Evolutionary conservation across 2,113 vertebrate genomes (phyloP).

Genomic region (Caracal caracal): DNA sequence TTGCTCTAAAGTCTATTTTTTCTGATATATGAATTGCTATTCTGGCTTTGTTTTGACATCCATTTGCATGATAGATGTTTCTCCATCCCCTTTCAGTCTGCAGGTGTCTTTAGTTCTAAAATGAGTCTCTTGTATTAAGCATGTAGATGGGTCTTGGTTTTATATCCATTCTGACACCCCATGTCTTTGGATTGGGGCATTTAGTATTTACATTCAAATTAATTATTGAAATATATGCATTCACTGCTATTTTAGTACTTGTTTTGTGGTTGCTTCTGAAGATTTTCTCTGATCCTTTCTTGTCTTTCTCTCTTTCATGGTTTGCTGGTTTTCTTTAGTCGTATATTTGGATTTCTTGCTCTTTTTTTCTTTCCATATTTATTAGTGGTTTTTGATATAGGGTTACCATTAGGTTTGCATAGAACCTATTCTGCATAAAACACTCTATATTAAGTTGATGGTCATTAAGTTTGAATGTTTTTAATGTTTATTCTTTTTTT

Average conservation of each 20-base stretch:
- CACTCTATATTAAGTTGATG: not conserved
- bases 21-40: not conserved
- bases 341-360: not conserved
- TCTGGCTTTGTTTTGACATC: not conserved
- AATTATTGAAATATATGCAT: not conserved
- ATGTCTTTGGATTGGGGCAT: not conserved
- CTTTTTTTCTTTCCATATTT: not conserved
- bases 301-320: not conserved
- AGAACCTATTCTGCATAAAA: not conserved
- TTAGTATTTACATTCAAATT: not conserved
- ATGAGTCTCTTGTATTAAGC: not conserved
- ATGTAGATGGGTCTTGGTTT: not conserved
- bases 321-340: not conserved
- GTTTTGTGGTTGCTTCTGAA: not conserved
- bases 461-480: not conserved
- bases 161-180: not conserved
- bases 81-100: not conserved
- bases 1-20: not conserved
- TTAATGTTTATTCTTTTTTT: too few species aligned
- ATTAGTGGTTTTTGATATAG: not conserved
- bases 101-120: not conserved
- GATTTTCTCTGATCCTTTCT: not conserved
- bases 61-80: not conserved
- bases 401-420: not conserved
- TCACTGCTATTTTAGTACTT: not conserved